Evolutionary conservation across 2,888 invertebrate species (phyloP).

Genomic region (Sthenelais limicola): DNA sequence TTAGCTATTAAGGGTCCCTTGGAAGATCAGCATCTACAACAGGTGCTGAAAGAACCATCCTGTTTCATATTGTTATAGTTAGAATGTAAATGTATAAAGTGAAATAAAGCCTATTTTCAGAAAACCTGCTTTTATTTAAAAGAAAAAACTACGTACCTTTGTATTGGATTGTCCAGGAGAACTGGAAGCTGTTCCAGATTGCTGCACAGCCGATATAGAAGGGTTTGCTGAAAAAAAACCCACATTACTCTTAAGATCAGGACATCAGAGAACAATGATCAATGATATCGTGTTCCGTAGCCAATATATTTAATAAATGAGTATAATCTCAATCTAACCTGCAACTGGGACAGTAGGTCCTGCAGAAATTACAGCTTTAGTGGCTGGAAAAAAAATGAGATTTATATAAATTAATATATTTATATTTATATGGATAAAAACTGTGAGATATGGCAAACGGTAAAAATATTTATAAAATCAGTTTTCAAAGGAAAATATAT

Average conservation of each 20-base stretch:
- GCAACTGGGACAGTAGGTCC: slow-evolving; percentile 26
- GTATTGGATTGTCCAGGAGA: slow-evolving; percentile 24
- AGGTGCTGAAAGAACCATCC: too few species aligned
- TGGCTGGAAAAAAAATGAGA: slow-evolving; percentile 2
- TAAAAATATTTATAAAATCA: not conserved
- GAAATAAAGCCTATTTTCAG: too few species aligned
- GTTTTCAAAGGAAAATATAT: not conserved
- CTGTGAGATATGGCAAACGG: not conserved
- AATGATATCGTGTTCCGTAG: not conserved
- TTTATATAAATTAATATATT: not conserved
- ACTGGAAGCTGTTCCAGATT: slow-evolving; percentile 9
- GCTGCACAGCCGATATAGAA: slow-evolving; percentile 20
- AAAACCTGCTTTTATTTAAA: not conserved
- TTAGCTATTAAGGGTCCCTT: too few species aligned
- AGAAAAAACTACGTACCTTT: slow-evolving; percentile 9
- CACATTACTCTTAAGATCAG: not conserved
- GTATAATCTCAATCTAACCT: too few species aligned
- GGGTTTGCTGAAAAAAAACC: slow-evolving; percentile 17
- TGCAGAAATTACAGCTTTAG: slow-evolving; percentile 34
- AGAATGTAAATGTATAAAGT: too few species aligned
- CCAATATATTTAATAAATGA: slow-evolving; percentile 4
- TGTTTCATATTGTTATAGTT: too few species aligned
- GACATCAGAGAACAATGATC: not conserved
- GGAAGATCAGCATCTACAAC: too few species aligned
- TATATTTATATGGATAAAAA: not conserved